A percentile compares a stretch with the other conserved stretches of the same genome.
Evolutionary conservation across 2,113 vertebrate genomes (phyloP).

Genomic region (Archocentrus centrarchus): DNA sequence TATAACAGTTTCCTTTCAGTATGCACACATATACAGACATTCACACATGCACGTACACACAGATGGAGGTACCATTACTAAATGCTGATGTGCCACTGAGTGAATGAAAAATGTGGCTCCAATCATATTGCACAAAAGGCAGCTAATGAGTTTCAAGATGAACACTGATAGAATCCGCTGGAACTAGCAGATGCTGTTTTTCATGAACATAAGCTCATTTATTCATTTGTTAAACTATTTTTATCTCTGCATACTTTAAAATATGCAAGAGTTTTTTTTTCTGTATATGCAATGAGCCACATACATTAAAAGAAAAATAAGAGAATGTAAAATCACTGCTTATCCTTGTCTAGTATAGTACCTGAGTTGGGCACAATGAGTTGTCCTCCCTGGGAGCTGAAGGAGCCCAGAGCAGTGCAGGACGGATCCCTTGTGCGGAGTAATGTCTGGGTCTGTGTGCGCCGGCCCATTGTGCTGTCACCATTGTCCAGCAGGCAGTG

Average conservation of each 20-base stretch:
- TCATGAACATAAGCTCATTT: background rate
- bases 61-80: background rate
- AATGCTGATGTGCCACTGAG: background rate
- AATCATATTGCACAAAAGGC: constrained; percentile 13
- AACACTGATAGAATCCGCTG: background rate
- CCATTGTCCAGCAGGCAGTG: constrained; percentile 90
- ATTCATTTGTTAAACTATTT: background rate
- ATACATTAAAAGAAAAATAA: background rate
- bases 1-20: background rate
- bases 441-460: constrained; percentile 87
- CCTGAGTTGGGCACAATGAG: constrained; percentile 96
- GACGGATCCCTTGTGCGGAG: constrained; percentile 91
- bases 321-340: background rate
- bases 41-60: background rate
- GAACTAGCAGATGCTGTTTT: constrained; percentile 5
- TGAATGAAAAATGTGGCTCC: constrained; percentile 12
- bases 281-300: background rate
- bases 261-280: background rate
- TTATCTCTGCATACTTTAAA: background rate
- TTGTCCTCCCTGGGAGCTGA: constrained; percentile 95
- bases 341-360: constrained; percentile 54
- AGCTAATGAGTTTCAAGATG: constrained; percentile 8
- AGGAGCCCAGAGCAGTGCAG: constrained; percentile 92
- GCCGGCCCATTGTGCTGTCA: constrained; percentile 87
- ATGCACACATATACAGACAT: background rate